Conservation (phyloP, 2,888 invertebrate genomes). For the Xestia c-nigrum region DNA sequence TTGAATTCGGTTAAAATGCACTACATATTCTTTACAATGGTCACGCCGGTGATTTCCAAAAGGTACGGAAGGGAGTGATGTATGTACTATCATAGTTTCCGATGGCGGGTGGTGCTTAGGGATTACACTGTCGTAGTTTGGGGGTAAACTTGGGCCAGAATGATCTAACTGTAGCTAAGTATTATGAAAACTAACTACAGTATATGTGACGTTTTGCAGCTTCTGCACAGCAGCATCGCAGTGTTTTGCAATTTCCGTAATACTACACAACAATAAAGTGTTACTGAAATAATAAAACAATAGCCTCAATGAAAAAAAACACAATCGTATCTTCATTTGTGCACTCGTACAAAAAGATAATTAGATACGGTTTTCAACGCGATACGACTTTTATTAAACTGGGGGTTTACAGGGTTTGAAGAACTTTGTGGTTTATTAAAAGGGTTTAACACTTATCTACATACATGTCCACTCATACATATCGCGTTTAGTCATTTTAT, state of each 20-base stretch:
- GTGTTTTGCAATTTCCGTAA: conserved; percentile 72
- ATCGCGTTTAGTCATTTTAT: not conserved
- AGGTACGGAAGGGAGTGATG: conserved; percentile 33
- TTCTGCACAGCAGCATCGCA: conserved; percentile 40
- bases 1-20: conserved; percentile 54
- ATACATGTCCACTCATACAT: too few relatives aligned
- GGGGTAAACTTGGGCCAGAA: not conserved
- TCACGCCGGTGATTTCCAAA: conserved; percentile 52
- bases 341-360: conserved; percentile 68
- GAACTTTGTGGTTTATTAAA: not conserved
- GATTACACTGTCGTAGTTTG: not conserved
- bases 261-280: conserved; percentile 67
- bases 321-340: conserved; percentile 74
- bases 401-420: not conserved
- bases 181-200: not conserved
- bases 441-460: not conserved
- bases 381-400: conserved; percentile 42
- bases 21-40: conserved; percentile 36
- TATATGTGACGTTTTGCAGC: not conserved
- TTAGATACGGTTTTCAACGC: conserved; percentile 62
- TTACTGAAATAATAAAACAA: conserved; percentile 76
- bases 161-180: not conserved
- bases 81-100: conserved; percentile 29
- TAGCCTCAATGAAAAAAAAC: conserved; percentile 68
- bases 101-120: not conserved